Conservation (phyloP, 2,113 vertebrate genomes). For the Glaucidium brasilianum region DNA sequence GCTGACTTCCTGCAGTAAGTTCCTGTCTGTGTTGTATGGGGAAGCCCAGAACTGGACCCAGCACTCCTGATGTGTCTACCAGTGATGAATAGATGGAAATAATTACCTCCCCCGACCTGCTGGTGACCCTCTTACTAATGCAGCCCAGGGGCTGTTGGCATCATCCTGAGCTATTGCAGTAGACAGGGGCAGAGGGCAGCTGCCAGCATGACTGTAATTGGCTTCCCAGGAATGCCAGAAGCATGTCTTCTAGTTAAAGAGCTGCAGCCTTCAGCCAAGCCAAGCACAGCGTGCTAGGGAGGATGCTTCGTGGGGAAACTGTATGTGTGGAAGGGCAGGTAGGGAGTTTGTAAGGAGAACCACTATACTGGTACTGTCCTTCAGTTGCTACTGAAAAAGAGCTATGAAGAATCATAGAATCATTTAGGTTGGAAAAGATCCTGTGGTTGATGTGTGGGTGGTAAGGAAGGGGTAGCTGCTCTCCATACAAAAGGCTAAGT, state of each 20-base stretch:
- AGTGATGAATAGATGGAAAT: background rate
- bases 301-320: background rate
- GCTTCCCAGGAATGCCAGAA: background rate
- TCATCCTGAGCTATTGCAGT: slow-evolving; percentile 16
- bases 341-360: background rate
- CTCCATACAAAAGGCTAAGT: background rate
- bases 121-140: background rate
- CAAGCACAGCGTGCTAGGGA: background rate
- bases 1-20: background rate
- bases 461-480: background rate
- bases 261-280: background rate
- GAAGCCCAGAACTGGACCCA: background rate
- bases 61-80: background rate
- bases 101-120: background rate
- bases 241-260: background rate
- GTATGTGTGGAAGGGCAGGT: background rate
- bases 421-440: background rate
- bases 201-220: background rate
- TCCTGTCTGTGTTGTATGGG: background rate
- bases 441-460: background rate
- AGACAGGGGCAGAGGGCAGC: slow-evolving; percentile 39
- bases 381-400: background rate
- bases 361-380: background rate
- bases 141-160: slow-evolving; percentile 6
- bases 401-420: background rate